phyloP scores from a whole-genome alignment of 2,113 vertebrate genomes.

The Ophiodon elongatus region DNA sequence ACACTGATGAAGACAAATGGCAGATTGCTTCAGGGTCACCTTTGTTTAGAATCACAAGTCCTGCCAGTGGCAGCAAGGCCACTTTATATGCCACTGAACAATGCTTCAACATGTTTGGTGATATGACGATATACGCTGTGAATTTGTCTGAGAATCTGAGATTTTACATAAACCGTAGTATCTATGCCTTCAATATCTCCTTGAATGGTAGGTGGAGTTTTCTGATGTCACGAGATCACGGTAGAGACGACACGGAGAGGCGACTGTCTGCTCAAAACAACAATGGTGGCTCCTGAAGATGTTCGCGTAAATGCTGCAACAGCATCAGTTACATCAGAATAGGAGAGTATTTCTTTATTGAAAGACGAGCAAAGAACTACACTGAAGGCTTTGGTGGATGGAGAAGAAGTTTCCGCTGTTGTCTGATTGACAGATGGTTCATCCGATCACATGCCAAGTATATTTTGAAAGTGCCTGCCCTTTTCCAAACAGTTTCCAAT shows the following conservation, averaged over 20 bases:
- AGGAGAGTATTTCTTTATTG: not conserved
- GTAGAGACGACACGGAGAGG: not conserved
- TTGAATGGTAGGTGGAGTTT: not conserved
- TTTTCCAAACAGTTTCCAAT: not conserved
- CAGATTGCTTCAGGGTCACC: conserved; percentile 15
- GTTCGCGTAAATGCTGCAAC: too few species aligned
- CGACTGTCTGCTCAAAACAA: not conserved
- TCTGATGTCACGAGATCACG: not conserved
- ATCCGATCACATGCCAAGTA: not conserved
- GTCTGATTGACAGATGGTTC: not conserved
- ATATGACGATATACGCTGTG: not conserved
- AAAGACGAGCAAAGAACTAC: not conserved
- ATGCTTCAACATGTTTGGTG: not conserved
- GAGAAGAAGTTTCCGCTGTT: not conserved
- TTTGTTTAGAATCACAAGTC: conserved; percentile 35
- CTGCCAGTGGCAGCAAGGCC: not conserved
- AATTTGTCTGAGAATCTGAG: not conserved
- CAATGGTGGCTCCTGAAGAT: not conserved
- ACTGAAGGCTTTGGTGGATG: not conserved
- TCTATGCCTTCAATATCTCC: not conserved
- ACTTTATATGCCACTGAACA: not conserved
- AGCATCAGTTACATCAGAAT: not conserved
- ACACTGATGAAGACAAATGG: conserved; percentile 41
- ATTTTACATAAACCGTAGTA: not conserved
- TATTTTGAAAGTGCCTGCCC: not conserved